Percentiles rank a stretch among this genome's conserved stretches.
Conservation (phyloP, 2,888 invertebrate species). For the Brenthis daphne region DNA sequence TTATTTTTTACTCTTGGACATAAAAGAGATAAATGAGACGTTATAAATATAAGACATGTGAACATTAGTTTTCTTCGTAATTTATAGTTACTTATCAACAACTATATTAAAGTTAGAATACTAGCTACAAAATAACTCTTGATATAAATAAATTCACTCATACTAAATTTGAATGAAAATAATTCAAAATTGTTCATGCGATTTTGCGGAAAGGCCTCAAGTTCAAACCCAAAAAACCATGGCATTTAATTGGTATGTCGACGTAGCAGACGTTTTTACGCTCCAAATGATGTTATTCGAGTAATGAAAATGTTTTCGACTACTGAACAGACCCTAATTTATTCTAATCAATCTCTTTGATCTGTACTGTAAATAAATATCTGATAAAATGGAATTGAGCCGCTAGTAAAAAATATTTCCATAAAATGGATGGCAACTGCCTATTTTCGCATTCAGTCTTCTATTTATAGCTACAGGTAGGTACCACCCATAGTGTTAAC, state of each 20-base stretch:
- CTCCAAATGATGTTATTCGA: slow-evolving; percentile 29
- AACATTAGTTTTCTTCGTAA: too few relatives aligned
- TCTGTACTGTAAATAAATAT: slow-evolving; percentile 5
- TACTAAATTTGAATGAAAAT: slow-evolving; percentile 11
- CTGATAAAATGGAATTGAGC: slow-evolving; percentile 7
- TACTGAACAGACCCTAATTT: slow-evolving; percentile 18
- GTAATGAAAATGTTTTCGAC: slow-evolving; percentile 32
- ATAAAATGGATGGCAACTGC: neutral
- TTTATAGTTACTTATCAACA: too few relatives aligned
- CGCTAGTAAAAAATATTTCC: neutral
- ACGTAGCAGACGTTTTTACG: slow-evolving; percentile 29
- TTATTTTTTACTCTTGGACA: too few relatives aligned
- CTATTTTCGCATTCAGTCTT: neutral
- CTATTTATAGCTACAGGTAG: too few relatives aligned
- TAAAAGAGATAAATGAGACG: too few relatives aligned
- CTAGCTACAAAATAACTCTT: too few relatives aligned
- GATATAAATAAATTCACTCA: neutral
- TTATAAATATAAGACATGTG: too few relatives aligned
- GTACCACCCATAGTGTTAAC: too few relatives aligned
- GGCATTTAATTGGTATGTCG: slow-evolving; percentile 24
- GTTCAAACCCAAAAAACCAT: slow-evolving; percentile 15
- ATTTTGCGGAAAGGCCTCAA: slow-evolving; percentile 11
- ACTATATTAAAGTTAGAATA: too few relatives aligned
- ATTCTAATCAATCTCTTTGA: slow-evolving; percentile 28
- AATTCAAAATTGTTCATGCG: slow-evolving; percentile 17